Evolutionary conservation across 2,113 vertebrate species (phyloP).

Genomic region (Delphinapterus leucas): DNA sequence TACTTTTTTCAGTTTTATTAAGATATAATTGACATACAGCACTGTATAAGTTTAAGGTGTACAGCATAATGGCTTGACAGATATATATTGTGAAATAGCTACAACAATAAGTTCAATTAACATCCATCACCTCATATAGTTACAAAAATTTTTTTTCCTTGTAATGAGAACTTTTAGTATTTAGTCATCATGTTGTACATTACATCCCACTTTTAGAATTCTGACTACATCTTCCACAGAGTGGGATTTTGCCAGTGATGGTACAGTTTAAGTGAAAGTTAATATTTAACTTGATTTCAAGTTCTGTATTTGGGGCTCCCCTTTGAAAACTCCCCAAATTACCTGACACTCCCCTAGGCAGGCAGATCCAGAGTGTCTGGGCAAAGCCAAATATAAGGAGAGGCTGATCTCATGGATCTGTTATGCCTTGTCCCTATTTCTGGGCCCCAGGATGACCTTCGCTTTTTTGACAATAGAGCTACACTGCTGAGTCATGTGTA

Average conservation of each 20-base stretch:
- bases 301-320: not conserved
- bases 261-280: not conserved
- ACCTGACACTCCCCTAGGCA: not conserved
- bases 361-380: not conserved
- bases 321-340: not conserved
- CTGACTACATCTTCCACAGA: not conserved
- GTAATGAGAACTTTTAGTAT: not conserved
- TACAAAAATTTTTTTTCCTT: not conserved
- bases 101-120: not conserved
- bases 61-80: not conserved
- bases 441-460: constrained; percentile 33
- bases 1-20: not conserved
- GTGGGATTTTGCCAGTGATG: not conserved
- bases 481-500: constrained; percentile 48
- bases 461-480: not conserved
- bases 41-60: not conserved
- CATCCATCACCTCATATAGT: not conserved
- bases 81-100: not conserved
- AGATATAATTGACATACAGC: not conserved
- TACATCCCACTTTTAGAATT: not conserved
- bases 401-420: not conserved
- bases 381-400: not conserved
- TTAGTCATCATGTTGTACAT: not conserved
- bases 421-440: constrained; percentile 44
- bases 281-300: not conserved